Base-by-base conservation (phyloP, 2,888 invertebrate species). In the Nowickia ferox region DNA sequence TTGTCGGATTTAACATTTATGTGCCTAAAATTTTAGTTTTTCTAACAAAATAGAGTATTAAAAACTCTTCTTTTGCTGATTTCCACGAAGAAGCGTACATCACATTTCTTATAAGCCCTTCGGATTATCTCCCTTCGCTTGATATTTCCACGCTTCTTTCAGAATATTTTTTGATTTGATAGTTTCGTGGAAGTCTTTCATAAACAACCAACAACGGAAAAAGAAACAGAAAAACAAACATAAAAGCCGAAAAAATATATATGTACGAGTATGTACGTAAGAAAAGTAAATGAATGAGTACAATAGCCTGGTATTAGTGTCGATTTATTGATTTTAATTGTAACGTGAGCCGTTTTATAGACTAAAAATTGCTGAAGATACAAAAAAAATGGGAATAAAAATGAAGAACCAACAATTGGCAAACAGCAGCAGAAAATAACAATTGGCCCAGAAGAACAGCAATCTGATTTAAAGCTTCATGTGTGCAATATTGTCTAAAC, bases 341-440 rank as follows among this genome's bases (percentile, higher is more conserved):
- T 91, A 91, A 91, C 87, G 88, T 88, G 90, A 91, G 91, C 90
- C 89, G 89, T 91, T 91, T 91, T 90, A 91, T 89, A 88, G 90
- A 89, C 87, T 87, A 87, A 88, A 90, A 83, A 79, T 76, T 84
- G 74, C 57, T 74, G 51, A 66, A 63, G 53, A 74, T 30, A 19
- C 44, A 66, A 63, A 11, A n/a, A 55, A 63, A n/a, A 13, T 46
- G 42, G n/a, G 6, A 51, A 63, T 3, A 42, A 38, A 55, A 22
- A 22, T 13, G 1, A 51, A 59, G 30, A 48, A 22, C 63, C 61
- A 55, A 61, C 77, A 66, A 57, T 30, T 65, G 59, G 51, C 59
- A 30, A 48, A n/a, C 22, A 19, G n/a, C 9, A 68, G 53, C 38
- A 69, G 46, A 63, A 53, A 57, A 57, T 77, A 77, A 72, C 66